These are phyloP conservation scores for Synergus japonicus DNA, from an alignment of 2,888 invertebrate species.

Conservation along the genomic window DNA sequence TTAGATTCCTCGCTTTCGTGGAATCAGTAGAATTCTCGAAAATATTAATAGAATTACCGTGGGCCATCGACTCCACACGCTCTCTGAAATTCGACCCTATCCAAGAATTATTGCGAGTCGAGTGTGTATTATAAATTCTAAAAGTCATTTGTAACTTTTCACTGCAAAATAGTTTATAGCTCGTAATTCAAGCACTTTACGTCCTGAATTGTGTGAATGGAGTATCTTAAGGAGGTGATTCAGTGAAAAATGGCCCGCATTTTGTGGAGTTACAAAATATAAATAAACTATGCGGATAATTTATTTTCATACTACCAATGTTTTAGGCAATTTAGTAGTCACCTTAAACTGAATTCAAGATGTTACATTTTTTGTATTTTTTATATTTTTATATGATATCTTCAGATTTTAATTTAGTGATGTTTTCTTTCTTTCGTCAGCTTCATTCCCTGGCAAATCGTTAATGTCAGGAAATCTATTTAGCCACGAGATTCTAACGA, in stretches of 20 bases:
- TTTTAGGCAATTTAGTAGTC: background rate
- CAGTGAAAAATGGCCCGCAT: background rate
- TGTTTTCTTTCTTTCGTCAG: constrained; percentile 1
- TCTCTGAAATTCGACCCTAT: background rate
- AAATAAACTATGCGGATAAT: background rate
- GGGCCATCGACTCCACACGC: background rate
- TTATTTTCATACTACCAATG: background rate
- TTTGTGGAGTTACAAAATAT: background rate
- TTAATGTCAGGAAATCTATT: constrained; percentile 20
- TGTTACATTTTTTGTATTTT: background rate
- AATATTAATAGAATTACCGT: background rate
- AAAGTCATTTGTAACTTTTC: background rate
- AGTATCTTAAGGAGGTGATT: background rate
- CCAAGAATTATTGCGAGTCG: background rate
- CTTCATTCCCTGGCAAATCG: background rate
- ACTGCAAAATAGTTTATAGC: constrained; percentile 6
- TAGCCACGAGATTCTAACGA: constrained; percentile 1
- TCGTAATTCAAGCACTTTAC: background rate
- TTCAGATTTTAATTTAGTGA: background rate
- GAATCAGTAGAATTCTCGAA: background rate
- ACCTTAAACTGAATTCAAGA: background rate
- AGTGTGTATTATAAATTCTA: background rate
- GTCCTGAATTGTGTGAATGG: background rate
- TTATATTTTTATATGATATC: background rate
- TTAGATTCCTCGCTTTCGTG: background rate